Evolutionary conservation across 2,113 vertebrate species (phyloP), one percentile per base, ranked within the genome.

Genomic region (Todiramphus chloris): DNA sequence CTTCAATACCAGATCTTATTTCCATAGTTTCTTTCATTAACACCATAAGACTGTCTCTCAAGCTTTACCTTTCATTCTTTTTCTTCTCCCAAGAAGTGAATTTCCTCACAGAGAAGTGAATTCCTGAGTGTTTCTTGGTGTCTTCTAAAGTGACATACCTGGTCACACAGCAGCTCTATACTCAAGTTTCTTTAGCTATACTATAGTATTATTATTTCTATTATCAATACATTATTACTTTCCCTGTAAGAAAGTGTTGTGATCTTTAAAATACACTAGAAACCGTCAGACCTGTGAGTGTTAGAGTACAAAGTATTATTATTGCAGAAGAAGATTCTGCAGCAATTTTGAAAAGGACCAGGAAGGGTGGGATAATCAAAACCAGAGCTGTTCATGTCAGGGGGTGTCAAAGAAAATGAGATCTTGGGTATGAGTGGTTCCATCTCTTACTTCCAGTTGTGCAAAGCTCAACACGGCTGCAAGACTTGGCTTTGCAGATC

Each of bases 401-500:
- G 15, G 10, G 11, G 0, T 88, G 70, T 48, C 70, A 60, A 51
- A 79, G 63, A 74, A 83, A 76, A 39, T 7, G 53, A 77, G 41
- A 10, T 53, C 1, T 33, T 69, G 35, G 13, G 46, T 88, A 28
- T 33, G 41, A 87, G 41, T 7, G 11, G 10, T 39, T 93, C 44
- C 14, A 5, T 72, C 43, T 83, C 80, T 75, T 30, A 7, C 27
- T 50, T 73, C 28, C 12, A 53, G 0, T 53, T 58, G 33, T 28
- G 37, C 33, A 48, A 9, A 41, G 17, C 9, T 75, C 28, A 37
- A 72, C 0, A 0, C 35, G 55, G 7, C 73, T 41, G 14, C 0
- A 8, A 67, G 72, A 58, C 0, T 11, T 75, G 82, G 24, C 28
- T 77, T 62, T 55, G 39, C 53, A 46, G 72, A 41, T 18, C 33